A percentile compares a stretch with the other conserved stretches of the same genome.
Conservation (phyloP, 2,797 vertebrate species). For the Sebastes kiyomatsui region DNA sequence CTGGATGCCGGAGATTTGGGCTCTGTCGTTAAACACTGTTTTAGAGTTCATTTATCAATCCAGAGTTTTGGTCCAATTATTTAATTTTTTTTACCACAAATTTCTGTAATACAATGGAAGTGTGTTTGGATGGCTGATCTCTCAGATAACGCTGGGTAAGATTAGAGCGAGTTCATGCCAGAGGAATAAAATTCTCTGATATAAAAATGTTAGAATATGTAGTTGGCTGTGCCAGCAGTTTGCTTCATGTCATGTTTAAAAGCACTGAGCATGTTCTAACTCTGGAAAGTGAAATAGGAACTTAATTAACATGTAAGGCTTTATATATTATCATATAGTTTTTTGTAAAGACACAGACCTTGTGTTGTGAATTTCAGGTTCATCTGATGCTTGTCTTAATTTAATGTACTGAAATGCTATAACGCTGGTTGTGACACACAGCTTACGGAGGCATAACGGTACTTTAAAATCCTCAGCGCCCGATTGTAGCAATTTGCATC, state of each 20-base stretch:
- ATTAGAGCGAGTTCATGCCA: conserved; percentile 17
- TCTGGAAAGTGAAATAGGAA: neutral
- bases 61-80: neutral
- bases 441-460: neutral
- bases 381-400: neutral
- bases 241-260: neutral
- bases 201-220: neutral
- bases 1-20: neutral
- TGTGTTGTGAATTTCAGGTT: neutral
- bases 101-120: conserved; percentile 12
- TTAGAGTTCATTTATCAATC: neutral
- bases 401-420: neutral
- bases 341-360: neutral
- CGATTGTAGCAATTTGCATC: neutral
- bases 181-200: conserved; percentile 18
- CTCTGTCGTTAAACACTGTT: neutral
- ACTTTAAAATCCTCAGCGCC: neutral
- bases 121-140: conserved; percentile 11
- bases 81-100: neutral
- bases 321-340: neutral
- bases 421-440: neutral
- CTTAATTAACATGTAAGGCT: neutral
- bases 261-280: neutral
- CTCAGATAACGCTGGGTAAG: conserved; percentile 37
- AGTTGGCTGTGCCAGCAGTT: neutral